Percentiles rank a stretch among this genome's conserved stretches.
These are phyloP conservation scores for Chelonus insularis DNA, from an alignment of 1,140 invertebrate species.

Conservation along the genomic window DNA sequence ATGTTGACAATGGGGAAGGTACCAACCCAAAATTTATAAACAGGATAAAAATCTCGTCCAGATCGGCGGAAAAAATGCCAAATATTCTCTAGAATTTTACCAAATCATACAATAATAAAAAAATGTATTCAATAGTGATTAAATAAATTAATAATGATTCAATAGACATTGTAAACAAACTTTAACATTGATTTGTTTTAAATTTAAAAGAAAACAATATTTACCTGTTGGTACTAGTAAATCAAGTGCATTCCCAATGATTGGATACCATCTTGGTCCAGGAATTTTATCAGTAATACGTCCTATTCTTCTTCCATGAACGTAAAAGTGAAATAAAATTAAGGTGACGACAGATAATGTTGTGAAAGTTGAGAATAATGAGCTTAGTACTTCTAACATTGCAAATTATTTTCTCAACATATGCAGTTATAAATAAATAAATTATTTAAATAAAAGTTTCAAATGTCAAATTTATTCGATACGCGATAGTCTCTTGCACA, in stretches of 20 bases:
- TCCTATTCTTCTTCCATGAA: constrained; percentile 24
- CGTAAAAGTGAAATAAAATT: background rate
- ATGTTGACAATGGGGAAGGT: constrained; percentile 38
- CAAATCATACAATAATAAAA: background rate
- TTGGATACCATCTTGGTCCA: constrained; percentile 32
- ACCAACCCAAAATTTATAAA: constrained; percentile 38
- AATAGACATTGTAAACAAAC: background rate
- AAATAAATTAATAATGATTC: background rate
- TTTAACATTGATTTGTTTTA: background rate
- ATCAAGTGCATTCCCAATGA: constrained; percentile 36
- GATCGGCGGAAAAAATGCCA: constrained; percentile 30
- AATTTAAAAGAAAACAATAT: background rate
- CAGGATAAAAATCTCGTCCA: constrained; percentile 32
- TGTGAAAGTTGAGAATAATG: too few relatives aligned
- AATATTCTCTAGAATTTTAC: constrained; percentile 32
- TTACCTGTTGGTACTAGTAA: constrained; percentile 26
- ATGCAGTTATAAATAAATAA: too few relatives aligned
- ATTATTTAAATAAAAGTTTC: too few relatives aligned
- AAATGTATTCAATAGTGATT: background rate
- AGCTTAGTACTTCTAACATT: too few relatives aligned
- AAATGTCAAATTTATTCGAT: too few relatives aligned
- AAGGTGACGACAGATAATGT: too few relatives aligned
- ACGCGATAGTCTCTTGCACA: too few relatives aligned
- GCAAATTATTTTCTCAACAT: too few relatives aligned
- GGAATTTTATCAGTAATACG: constrained; percentile 35